phyloP scores from a whole-genome alignment of 2,888 invertebrate species.

The Masnerella sp. region DNA sequence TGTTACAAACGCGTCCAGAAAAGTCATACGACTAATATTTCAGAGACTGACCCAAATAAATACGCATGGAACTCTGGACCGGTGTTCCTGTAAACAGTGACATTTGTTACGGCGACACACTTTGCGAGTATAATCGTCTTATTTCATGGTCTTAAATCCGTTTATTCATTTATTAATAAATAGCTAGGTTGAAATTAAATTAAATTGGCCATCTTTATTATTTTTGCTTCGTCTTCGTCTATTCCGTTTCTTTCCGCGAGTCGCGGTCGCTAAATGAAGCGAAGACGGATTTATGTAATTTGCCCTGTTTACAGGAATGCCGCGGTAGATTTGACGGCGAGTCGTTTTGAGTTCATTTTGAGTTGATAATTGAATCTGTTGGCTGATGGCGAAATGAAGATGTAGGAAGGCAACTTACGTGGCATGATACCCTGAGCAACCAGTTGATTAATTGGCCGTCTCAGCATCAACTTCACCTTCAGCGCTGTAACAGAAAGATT shows the following conservation, averaged over 20 bases:
- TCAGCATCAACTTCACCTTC: conserved; percentile 97
- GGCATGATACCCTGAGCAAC: conserved; percentile 99
- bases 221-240: background rate
- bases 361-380: conserved; percentile 45
- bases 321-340: too few relatives aligned
- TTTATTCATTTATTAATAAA: too few relatives aligned
- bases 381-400: conserved; percentile 19
- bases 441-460: conserved; percentile 95
- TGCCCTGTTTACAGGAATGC: conserved; percentile 2
- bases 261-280: too few relatives aligned
- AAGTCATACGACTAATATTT: conserved; percentile 68
- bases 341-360: too few relatives aligned
- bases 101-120: conserved; percentile 30
- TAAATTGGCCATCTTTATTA: too few relatives aligned
- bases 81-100: conserved; percentile 56
- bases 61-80: conserved; percentile 58
- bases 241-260: too few relatives aligned
- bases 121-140: conserved; percentile 1
- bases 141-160: background rate
- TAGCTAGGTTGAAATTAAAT: too few relatives aligned
- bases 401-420: conserved; percentile 85
- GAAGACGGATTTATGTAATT: conserved; percentile 7
- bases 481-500: conserved; percentile 86
- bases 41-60: conserved; percentile 69
- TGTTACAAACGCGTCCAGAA: conserved; percentile 62